Base-by-base conservation (phyloP, 1,140 invertebrate genomes). In the Drosophila nebulosa region DNA sequence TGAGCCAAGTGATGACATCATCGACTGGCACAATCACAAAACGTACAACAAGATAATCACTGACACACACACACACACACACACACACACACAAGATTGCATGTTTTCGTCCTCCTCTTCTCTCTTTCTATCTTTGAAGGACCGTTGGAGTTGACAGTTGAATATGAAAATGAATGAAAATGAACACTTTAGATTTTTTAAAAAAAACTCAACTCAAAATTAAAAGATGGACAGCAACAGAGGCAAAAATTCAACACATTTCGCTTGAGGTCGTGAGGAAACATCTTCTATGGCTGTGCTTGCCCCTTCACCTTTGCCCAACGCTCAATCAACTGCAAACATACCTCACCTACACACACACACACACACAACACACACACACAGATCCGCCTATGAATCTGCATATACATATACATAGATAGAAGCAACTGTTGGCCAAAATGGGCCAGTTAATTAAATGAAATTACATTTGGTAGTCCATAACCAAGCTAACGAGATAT, bases 391-490 rank as follows among this genome's bases (percentile, higher is more conserved):
- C n/a, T 21, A 46, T 21, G 18, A 18, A 21, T 46, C 22, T 22
- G n/a, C 71, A 71, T 52, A 59, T 36, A 67, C 51, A 71, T 60
- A n/a, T n/a, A n/a, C n/a, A n/a, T n/a, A n/a, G n/a, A n/a, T n/a
- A n/a, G n/a, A n/a, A n/a, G n/a, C n/a, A n/a, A n/a, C n/a, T n/a
- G n/a, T n/a, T 27, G 2, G 21, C 21, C 39, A 51, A 50, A 61
- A 61, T 42, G 51, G 16, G 62, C 18, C 22, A 69, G 73, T 76
- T 76, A 76, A 76, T 76, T 75, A 76, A 76, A 76, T 76, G 65
- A 69, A 76, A 75, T 75, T 76, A 64, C 74, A 27, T 32, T 46
- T 50, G 65, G 72, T 50, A 61, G 50, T 39, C 7, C 36, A 42
- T 24, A 16, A 18, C n/a, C 14, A 14, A 14, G 22, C 26, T 35